These are phyloP conservation scores for Phyllotreta cruciferae DNA, from an alignment of 2,888 invertebrate genomes.

Conservation along the genomic window DNA sequence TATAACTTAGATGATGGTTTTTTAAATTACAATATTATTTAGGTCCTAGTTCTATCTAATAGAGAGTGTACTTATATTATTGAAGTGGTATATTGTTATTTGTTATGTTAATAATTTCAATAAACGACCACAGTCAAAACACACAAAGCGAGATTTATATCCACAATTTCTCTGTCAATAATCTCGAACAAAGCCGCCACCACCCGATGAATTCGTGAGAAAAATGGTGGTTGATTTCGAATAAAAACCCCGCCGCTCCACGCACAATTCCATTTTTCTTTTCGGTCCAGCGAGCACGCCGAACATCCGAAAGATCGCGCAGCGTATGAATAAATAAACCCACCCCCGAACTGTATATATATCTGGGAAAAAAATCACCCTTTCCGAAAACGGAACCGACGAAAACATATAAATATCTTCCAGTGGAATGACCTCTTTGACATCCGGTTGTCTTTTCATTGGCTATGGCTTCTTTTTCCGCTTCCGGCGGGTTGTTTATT, in stretches of 20 bases:
- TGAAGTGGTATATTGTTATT: constrained; percentile 17
- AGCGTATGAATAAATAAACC: constrained; percentile 54
- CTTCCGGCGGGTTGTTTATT: constrained; percentile 56
- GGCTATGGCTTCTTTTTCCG: constrained; percentile 55
- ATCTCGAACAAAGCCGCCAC: constrained; percentile 16
- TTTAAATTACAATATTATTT: too few relatives aligned
- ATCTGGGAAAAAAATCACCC: constrained; percentile 53
- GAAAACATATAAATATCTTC: constrained; percentile 59
- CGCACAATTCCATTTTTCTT: constrained; percentile 36
- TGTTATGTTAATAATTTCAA: constrained; percentile 21
- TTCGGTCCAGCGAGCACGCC: constrained; percentile 42
- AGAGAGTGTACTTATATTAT: constrained; percentile 6
- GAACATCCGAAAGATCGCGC: constrained; percentile 40
- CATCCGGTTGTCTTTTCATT: constrained; percentile 56
- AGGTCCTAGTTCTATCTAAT: too few relatives aligned
- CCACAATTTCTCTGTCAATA: constrained; percentile 19
- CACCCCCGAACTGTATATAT: constrained; percentile 45
- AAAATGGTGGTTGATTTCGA: constrained; percentile 24
- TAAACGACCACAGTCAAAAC: constrained; percentile 13
- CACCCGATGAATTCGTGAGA: constrained; percentile 19
- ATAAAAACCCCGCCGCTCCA: constrained; percentile 17
- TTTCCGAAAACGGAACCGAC: constrained; percentile 49
- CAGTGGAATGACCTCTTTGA: constrained; percentile 57
- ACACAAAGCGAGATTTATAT: constrained; percentile 15
- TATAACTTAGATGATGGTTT: too few relatives aligned